Base-by-base conservation (phyloP, 1,140 invertebrate species). In the Scylla paramamosain region DNA sequence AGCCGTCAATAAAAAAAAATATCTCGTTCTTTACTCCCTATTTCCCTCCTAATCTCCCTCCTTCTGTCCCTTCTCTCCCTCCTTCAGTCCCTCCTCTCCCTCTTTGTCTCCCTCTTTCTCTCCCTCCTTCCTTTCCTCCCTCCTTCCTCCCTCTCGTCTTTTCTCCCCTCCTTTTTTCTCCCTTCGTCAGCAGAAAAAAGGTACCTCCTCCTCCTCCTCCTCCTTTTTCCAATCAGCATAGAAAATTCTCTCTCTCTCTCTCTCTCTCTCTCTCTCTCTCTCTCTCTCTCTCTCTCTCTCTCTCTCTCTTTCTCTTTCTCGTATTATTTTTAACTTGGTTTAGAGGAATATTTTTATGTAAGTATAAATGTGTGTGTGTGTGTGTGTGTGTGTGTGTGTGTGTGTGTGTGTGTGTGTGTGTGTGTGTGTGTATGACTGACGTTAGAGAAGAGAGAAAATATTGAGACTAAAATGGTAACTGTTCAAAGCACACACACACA, bases 281-380 rank as follows among this genome's bases (percentile, higher is more conserved):
- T 77, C 52, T 59, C 52, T 59, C 52, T n/a, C 87, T 88, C 87
- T n/a, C 87, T 88, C 87, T 48, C 87, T 88, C 4, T n/a, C 87
- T 88, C 87, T 48, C 87, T 88, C 87, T 48, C 67, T 77, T 20
- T 77, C 67, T 77, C 67, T 77, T n/a, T 77, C 2, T 77, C 67
- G 8, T 77, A n/a, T 77, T 77, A 16, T 77, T 7, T 77, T 25
- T 52, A 7, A 7, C 48, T 52, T 52, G n/a, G n/a, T n/a, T n/a
- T n/a, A n/a, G n/a, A 12, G 52, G 16, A 20, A 20, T 59, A 12
- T 59, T 12, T 59, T 59, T 59, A 59, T 4, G 67, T 77, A 20
- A 2, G 67, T n/a, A 77, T 77, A 20, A 20, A 20, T 77, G 25
- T 12, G 67, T 77, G 67, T 77, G 67, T 67, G 59, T 67, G 59